Percentiles rank a stretch among this genome's conserved stretches.
phyloP scores from a whole-genome alignment of 2,113 vertebrate genomes.

The Corapipo altera region DNA sequence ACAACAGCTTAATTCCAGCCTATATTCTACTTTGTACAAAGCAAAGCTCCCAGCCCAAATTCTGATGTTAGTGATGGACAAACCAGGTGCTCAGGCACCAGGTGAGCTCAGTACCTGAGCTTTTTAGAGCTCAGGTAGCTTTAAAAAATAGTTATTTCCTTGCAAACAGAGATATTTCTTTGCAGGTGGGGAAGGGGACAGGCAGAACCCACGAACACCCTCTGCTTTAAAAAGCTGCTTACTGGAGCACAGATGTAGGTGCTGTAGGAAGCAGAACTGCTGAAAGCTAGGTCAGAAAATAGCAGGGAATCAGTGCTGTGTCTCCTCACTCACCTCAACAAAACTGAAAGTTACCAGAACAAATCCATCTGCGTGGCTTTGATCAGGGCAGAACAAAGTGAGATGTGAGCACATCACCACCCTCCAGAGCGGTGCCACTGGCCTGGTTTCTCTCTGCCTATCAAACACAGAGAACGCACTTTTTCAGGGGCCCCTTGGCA shows the following conservation, averaged over 20 bases:
- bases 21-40: background rate
- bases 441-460: background rate
- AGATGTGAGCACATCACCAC: background rate
- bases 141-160: background rate
- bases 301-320: background rate
- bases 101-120: background rate
- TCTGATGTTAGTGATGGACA: background rate
- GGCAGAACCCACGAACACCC: background rate
- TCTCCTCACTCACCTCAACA: conserved; percentile 51
- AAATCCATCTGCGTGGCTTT: background rate
- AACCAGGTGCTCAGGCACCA: background rate
- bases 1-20: background rate
- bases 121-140: background rate
- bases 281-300: background rate
- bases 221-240: background rate
- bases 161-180: background rate
- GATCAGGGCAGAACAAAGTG: background rate
- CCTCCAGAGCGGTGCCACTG: fast-evolving
- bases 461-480: background rate
- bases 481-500: background rate
- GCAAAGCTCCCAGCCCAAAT: background rate
- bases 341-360: background rate
- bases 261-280: background rate
- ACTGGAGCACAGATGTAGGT: fast-evolving
- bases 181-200: too few relatives aligned